Evolutionary conservation across 2,888 invertebrate genomes (phyloP), one percentile per base, ranked within the genome.

Genomic region (Drosophila infuscata): DNA sequence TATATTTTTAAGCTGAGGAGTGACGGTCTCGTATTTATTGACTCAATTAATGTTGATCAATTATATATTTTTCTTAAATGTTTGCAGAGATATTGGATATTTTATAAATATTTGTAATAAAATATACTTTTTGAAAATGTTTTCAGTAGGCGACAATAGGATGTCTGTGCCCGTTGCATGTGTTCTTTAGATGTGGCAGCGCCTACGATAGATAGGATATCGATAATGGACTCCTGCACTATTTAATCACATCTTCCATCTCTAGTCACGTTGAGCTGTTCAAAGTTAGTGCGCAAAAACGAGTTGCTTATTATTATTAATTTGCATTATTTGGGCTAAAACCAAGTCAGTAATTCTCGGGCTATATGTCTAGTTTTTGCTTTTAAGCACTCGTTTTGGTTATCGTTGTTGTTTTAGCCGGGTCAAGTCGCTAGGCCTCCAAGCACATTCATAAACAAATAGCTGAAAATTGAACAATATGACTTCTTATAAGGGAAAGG

Each of bases 271-370:
- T 65, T 76, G 25, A 53, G 54, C 54, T 60, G 64, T 79, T 72
- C 80, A 70, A 76, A 72, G 66, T 66, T 70, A 70, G 80, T 81
- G 80, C 78, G 79, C 80, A 79, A 76, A 76, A 80, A 70, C 76
- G 36, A 60, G 41, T 54, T 53, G 20, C 38, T 33, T 67, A 17
- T 62, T 63, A 29, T 43, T 46, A 3, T 51, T 60, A 58, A 51
- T 74, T 60, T 69, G 43, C 46, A 41, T 49, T 61, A 38, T 32
- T 49, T 58, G 29, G 33, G 59, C 35, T 53, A 46, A 35, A 38
- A 17, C 2, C n/a, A 56, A 63, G 53, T 65, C 36, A 62, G 35
- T 43, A 54, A 41, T 48, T 43, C 17, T 32, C 4, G 66, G 63
- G 29, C 32, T 41, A 51, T n/a, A 69, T 29, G 2, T 43, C 20